phyloP scores from a whole-genome alignment of 1,140 invertebrate genomes.

The Megathymus violae region DNA sequence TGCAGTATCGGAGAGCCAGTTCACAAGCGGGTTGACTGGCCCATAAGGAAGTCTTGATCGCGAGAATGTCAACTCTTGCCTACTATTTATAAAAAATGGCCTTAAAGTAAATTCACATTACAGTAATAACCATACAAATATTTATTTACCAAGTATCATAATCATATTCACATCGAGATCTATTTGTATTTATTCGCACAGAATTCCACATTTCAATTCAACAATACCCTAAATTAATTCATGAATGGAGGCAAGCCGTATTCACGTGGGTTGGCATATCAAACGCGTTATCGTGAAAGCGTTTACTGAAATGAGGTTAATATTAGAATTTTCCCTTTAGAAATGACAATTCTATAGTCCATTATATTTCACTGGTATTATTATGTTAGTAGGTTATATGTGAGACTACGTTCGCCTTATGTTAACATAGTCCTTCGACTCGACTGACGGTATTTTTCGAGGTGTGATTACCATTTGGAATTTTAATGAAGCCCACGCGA shows the following conservation, averaged over 20 bases:
- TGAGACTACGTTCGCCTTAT: not conserved
- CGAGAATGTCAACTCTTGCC: too few relatives aligned
- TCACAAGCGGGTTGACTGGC: too few relatives aligned
- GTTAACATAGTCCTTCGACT: not conserved
- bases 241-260: not conserved
- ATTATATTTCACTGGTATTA: not conserved
- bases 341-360: not conserved
- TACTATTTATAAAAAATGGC: too few relatives aligned
- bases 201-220: slow-evolving; percentile 3
- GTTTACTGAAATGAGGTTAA: slow-evolving; percentile 19
- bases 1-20: too few relatives aligned
- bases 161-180: not conserved
- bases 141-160: too few relatives aligned
- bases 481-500: not conserved
- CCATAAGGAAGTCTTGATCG: too few relatives aligned
- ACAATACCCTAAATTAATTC: slow-evolving; percentile 13
- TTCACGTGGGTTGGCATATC: slow-evolving; percentile 1
- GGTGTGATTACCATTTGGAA: not conserved
- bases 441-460: too few relatives aligned
- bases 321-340: slow-evolving; percentile 5
- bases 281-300: slow-evolving; percentile 12
- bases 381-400: not conserved
- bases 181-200: not conserved
- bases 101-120: too few relatives aligned
- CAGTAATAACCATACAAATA: too few relatives aligned